Conservation (phyloP, 2,888 invertebrate species). For the Caenorhabditis zanzibari region DNA sequence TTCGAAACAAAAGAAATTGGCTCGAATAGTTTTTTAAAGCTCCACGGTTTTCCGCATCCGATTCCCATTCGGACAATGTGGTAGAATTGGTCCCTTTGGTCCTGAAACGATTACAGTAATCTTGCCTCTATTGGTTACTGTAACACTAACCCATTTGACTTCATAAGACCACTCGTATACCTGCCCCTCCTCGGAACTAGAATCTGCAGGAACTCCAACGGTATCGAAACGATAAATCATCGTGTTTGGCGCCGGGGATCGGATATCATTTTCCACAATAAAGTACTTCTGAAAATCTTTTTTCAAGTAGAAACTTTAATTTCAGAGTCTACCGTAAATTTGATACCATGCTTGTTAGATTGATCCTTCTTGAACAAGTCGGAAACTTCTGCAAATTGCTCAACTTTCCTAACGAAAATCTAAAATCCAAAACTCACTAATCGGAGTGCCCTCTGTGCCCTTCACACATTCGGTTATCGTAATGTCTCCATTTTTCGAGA, state of each 20-base stretch:
- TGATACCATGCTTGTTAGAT: neutral
- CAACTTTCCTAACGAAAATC: too few species aligned
- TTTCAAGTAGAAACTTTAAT: neutral
- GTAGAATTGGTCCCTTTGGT: conserved; percentile 6
- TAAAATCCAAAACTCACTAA: too few species aligned
- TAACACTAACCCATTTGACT: conserved; percentile 9
- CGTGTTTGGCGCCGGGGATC: neutral
- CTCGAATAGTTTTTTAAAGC: too few species aligned
- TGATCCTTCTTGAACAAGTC: neutral
- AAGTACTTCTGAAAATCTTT: neutral
- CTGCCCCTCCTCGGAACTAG: neutral
- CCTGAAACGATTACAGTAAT: neutral
- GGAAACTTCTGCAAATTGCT: neutral
- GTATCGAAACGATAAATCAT: neutral
- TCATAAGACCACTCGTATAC: conserved; percentile 10
- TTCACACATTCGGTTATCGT: neutral
- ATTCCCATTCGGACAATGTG: neutral
- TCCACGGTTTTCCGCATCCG: neutral
- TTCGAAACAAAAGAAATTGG: too few species aligned
- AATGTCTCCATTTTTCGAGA: neutral
- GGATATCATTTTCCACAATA: neutral
- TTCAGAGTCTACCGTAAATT: neutral
- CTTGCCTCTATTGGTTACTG: too few species aligned
- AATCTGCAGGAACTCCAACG: neutral
- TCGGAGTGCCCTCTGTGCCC: neutral